Evolutionary conservation across 2,888 invertebrate genomes (phyloP), one percentile per base, ranked within the genome.

Genomic region (Plagodis pulveraria): DNA sequence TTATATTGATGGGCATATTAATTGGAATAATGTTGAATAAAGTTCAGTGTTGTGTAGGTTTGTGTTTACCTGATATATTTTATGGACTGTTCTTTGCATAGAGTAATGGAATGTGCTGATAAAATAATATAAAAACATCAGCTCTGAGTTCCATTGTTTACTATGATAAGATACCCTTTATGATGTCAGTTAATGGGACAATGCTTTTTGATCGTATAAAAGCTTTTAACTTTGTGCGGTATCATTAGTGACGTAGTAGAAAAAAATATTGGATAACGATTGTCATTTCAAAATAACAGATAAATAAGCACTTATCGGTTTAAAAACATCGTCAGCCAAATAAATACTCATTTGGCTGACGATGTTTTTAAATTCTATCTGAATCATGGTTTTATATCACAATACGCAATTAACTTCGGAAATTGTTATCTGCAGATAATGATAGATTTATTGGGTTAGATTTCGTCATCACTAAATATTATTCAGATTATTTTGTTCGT

Each of bases 401-500:
- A 50, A 36, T 36, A 34, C 40, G 48, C 38, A 50, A 42, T 42
- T 5, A 8, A 44, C 10, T 36, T 6, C 35, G 33, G 11, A 11
- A 47, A 34, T 35, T 22, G 7, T 36, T 49, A 49, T 55, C 55
- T 6, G 43, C 2, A 44, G 48, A 55, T 49, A 55, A 46, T 44
- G 45, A 38, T 38, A 38, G 47, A 51, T 51, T n/a, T 33, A 32
- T 6, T 33, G 11, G 12, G 22, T 57, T 22, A 5, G 12, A 36
- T 48, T 47, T 55, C 42, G 36, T 42, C 35, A 54, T 55, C n/a
- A 5, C 10, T 42, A 42, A 11, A 43, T 43, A 43, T 43, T 38
- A 9, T 43, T 43, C 4, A 43, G 6, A n/a, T 43, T 43, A 6
- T n/a, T 43, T 5, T 43, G n/a, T 7, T 12, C 5, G 6, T 38